Evolutionary conservation across 1,140 invertebrate species (phyloP).

Genomic region (Musca vetustissima): DNA sequence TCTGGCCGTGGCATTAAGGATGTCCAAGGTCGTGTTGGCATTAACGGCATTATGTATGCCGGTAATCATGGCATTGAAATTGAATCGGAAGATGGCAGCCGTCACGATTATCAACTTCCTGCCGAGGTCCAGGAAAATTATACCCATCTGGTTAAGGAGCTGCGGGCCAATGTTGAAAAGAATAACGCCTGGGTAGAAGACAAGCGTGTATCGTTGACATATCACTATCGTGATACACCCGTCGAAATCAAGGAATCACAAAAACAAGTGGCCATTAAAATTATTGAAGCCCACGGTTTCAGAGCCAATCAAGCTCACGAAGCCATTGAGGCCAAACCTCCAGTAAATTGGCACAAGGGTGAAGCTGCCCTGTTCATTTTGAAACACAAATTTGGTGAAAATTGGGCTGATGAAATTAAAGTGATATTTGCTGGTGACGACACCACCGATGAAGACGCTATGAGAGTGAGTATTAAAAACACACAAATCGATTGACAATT

Average conservation of each 20-base stretch:
- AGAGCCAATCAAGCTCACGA: slow-evolving; percentile 75
- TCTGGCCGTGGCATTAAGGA: slow-evolving; percentile 83
- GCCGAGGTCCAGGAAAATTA: slow-evolving; percentile 79
- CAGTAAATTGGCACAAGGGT: slow-evolving; percentile 87
- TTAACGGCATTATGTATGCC: slow-evolving; percentile 84
- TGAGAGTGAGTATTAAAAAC: slow-evolving; percentile 66
- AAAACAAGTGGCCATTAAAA: slow-evolving; percentile 65
- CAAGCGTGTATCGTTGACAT: slow-evolving; percentile 84
- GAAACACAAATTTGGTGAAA: slow-evolving; percentile 82
- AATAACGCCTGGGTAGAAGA: slow-evolving; percentile 91
- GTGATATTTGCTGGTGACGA: slow-evolving; percentile 90
- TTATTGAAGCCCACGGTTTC: slow-evolving; percentile 76
- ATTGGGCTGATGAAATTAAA: slow-evolving; percentile 82
- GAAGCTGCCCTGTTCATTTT: slow-evolving; percentile 85
- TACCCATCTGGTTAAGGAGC: slow-evolving; percentile 70
- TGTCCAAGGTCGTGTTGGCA: slow-evolving; percentile 83
- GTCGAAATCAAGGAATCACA: slow-evolving; percentile 63
- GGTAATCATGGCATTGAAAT: slow-evolving; percentile 88
- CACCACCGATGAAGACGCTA: slow-evolving; percentile 87
- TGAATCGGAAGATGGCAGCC: slow-evolving; percentile 81
- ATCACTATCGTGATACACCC: slow-evolving; percentile 83
- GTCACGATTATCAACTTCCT: slow-evolving; percentile 85
- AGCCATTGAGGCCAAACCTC: slow-evolving; percentile 84
- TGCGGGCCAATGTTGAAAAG: slow-evolving; percentile 78
- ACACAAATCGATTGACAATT: not conserved